Percentiles rank a stretch among this genome's conserved stretches.
Evolutionary conservation across 2,797 vertebrate species (phyloP).

Genomic region (Calcarius lapponicus): DNA sequence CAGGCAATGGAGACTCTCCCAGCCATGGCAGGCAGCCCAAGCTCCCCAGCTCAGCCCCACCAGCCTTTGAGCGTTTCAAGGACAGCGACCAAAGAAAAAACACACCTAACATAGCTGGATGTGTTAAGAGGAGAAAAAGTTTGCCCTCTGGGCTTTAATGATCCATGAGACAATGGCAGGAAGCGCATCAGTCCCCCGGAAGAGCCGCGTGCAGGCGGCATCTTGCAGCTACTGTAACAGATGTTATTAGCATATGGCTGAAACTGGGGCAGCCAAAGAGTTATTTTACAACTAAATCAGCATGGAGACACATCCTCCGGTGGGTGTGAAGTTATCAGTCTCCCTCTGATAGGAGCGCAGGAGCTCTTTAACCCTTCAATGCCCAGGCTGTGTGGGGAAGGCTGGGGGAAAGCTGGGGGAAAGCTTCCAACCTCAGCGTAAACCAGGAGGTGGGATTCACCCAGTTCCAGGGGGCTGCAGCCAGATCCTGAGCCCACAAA

Average conservation of each 20-base stretch:
- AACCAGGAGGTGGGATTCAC: neutral
- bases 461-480: neutral
- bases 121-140: neutral
- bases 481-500: neutral
- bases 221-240: slow-evolving; percentile 47
- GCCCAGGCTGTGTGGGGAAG: neutral
- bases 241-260: slow-evolving; percentile 70
- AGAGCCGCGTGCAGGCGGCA: slow-evolving; percentile 1
- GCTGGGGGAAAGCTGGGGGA: neutral
- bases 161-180: neutral
- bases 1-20: neutral
- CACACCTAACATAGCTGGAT: neutral
- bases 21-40: neutral
- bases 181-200: neutral
- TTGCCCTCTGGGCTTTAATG: slow-evolving; percentile 55
- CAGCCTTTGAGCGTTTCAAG: neutral
- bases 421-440: neutral
- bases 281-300: slow-evolving; percentile 63
- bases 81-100: neutral
- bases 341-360: neutral
- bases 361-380: neutral
- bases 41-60: neutral
- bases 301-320: neutral
- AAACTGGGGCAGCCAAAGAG: slow-evolving; percentile 58
- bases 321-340: slow-evolving; percentile 37